Evolutionary conservation across 2,797 vertebrate genomes (phyloP).

Genomic region (Antennarius maculatus): DNA sequence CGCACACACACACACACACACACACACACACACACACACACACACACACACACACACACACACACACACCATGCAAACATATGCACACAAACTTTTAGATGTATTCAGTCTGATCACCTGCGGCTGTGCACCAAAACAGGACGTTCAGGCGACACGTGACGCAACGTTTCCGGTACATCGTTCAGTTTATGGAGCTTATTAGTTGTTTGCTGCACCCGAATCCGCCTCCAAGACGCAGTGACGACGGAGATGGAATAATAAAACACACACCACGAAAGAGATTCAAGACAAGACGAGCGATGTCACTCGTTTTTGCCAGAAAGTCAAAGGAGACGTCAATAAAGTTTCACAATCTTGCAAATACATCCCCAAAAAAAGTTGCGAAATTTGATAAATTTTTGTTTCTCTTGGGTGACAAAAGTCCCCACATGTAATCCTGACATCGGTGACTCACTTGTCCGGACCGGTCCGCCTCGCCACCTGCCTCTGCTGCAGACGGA

Average conservation of each 20-base stretch:
- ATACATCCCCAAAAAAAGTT: too few relatives aligned
- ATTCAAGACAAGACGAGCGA: too few relatives aligned
- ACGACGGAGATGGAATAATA: slow-evolving; percentile 5
- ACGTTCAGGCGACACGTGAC: slow-evolving; percentile 27
- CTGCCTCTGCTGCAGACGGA: slow-evolving; percentile 23
- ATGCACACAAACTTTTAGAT: slow-evolving; percentile 32
- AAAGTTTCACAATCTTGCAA: too few relatives aligned
- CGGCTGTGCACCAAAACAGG: slow-evolving; percentile 45
- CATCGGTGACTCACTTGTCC: neutral
- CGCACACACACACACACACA: slow-evolving; percentile 32
- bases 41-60: slow-evolving; percentile 27
- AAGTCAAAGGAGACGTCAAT: too few relatives aligned
- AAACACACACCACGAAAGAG: neutral
- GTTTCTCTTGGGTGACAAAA: neutral
- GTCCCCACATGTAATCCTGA: slow-evolving; percentile 1
- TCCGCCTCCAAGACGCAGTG: neutral
- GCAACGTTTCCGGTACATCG: slow-evolving; percentile 18
- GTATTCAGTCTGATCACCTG: slow-evolving; percentile 46
- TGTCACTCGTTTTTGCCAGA: too few relatives aligned
- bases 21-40: slow-evolving; percentile 17
- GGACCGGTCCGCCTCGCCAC: slow-evolving; percentile 23
- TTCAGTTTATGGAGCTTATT: slow-evolving; percentile 9
- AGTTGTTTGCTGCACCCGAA: slow-evolving; percentile 9
- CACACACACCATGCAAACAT: slow-evolving; percentile 13
- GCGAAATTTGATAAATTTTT: too few relatives aligned